Evolutionary conservation across 2,113 vertebrate species (phyloP).

Genomic region (Clinocottus analis): DNA sequence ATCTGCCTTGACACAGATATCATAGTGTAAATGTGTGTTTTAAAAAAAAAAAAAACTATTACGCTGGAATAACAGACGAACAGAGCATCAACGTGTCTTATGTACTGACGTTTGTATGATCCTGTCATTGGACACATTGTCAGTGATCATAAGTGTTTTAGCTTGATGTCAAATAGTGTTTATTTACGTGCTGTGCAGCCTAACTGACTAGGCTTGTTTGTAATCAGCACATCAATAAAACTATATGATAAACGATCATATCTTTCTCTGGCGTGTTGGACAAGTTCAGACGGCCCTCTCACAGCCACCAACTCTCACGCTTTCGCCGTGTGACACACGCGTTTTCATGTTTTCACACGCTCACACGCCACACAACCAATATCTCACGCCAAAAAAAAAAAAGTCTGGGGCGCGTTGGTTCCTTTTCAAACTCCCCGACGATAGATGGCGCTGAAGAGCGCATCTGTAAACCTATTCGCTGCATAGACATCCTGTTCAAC

Average conservation of each 20-base stretch:
- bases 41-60: too few relatives aligned
- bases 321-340: too few relatives aligned
- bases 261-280: background rate
- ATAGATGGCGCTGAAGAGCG: too few relatives aligned
- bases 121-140: background rate
- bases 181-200: background rate
- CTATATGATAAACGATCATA: background rate
- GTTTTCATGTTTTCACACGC: too few relatives aligned
- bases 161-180: background rate
- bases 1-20: background rate
- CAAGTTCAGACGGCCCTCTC: too few relatives aligned
- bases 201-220: background rate
- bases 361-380: too few relatives aligned
- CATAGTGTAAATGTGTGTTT: background rate
- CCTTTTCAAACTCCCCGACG: too few relatives aligned
- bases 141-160: background rate
- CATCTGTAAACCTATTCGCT: too few relatives aligned
- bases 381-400: too few relatives aligned
- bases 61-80: background rate
- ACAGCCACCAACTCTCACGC: too few relatives aligned
- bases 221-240: background rate
- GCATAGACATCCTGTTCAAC: too few relatives aligned
- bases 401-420: too few relatives aligned
- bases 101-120: background rate
- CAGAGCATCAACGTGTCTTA: background rate